phyloP scores from a whole-genome alignment of 2,113 vertebrate genomes.

The Cyphomyrus discorhynchus region DNA sequence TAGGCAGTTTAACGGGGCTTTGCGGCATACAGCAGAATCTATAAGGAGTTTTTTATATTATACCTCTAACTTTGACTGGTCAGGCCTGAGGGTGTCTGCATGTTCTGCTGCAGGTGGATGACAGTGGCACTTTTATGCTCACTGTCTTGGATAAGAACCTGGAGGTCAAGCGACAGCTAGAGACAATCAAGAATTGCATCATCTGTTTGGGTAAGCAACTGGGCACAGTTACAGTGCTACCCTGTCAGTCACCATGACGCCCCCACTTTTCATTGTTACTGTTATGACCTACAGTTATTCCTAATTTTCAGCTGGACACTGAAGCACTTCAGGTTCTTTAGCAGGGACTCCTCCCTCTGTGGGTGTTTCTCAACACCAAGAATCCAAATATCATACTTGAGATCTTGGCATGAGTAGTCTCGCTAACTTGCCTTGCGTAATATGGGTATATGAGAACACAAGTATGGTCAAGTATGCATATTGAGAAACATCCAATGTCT shows the following conservation, averaged over 20 bases:
- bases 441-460: not conserved
- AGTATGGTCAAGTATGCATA: not conserved
- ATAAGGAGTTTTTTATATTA: not conserved
- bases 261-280: not conserved
- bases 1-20: not conserved
- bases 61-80: not conserved
- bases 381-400: not conserved
- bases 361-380: not conserved
- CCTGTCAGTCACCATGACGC: not conserved
- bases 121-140: slow-evolving; percentile 55
- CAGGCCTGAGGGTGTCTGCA: not conserved
- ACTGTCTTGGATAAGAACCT: slow-evolving; percentile 49
- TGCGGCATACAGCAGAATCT: not conserved
- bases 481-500: not conserved
- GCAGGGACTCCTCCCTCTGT: not conserved
- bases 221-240: not conserved
- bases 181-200: slow-evolving; percentile 55
- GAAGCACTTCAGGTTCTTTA: not conserved
- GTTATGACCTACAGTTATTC: not conserved
- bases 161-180: slow-evolving; percentile 51
- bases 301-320: not conserved
- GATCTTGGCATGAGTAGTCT: not conserved
- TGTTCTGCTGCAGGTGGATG: slow-evolving; percentile 56
- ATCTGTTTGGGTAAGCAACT: slow-evolving; percentile 71
- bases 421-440: not conserved